Evolutionary conservation across 2,113 vertebrate genomes (phyloP).

Genomic region (Notothenia rossii): DNA sequence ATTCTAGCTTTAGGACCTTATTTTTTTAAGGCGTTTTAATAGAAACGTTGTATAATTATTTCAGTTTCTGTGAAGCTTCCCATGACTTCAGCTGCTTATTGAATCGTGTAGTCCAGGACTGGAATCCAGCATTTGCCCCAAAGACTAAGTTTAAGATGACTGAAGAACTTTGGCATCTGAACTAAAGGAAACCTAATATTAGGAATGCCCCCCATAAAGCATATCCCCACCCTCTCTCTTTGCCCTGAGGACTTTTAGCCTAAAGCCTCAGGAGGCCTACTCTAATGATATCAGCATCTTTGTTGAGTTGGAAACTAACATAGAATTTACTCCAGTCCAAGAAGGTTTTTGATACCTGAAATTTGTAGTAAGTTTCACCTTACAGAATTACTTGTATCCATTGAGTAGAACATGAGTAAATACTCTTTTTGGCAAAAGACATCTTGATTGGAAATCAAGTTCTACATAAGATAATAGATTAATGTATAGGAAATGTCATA

Average conservation of each 20-base stretch:
- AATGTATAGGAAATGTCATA: neutral
- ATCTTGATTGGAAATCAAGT: neutral
- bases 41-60: too few relatives aligned
- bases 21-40: too few relatives aligned
- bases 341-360: conserved; percentile 8
- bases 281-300: conserved; percentile 49
- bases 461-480: neutral
- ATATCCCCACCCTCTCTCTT: neutral
- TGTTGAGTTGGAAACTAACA: conserved; percentile 18
- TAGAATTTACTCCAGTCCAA: conserved; percentile 13
- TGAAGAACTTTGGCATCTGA: conserved; percentile 66
- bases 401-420: neutral
- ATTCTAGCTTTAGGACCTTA: neutral
- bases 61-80: neutral
- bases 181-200: conserved; percentile 73
- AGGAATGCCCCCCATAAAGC: conserved; percentile 46
- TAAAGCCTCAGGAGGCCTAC: conserved; percentile 29
- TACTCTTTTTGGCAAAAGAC: neutral
- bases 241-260: conserved; percentile 29
- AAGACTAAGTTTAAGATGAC: conserved; percentile 59
- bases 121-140: conserved; percentile 57
- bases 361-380: neutral
- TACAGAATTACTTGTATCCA: neutral
- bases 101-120: conserved; percentile 7
- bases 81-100: conserved; percentile 25